These are phyloP conservation scores for Alaudala cheleensis DNA, from an alignment of 2,113 vertebrate genomes.

Conservation along the genomic window DNA sequence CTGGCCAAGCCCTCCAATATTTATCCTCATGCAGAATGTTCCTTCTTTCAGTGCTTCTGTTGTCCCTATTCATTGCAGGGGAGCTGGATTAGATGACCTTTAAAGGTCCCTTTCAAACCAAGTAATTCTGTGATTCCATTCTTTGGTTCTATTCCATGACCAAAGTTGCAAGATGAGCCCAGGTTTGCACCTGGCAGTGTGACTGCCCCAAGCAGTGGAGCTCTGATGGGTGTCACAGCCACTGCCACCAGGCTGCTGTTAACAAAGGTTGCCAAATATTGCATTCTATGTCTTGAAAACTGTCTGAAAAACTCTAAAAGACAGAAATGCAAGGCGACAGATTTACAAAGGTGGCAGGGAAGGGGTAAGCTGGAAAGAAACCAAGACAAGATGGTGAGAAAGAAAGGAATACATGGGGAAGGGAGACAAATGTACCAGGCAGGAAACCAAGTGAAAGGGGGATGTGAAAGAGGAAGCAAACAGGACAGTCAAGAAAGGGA, in stretches of 20 bases:
- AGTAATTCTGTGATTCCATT: background rate
- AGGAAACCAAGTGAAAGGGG: conserved; percentile 1
- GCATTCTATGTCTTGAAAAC: background rate
- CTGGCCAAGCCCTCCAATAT: background rate
- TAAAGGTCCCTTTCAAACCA: background rate
- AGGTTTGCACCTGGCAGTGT: background rate
- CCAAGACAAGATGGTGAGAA: background rate
- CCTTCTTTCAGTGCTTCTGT: background rate
- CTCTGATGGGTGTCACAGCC: background rate
- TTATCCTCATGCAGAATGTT: background rate
- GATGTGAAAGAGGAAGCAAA: background rate
- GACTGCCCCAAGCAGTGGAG: background rate
- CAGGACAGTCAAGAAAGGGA: conserved; percentile 1
- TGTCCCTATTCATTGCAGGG: background rate
- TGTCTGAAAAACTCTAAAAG: background rate
- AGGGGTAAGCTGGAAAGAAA: background rate
- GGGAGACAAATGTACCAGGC: background rate
- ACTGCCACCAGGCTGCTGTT: background rate
- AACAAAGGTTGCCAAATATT: background rate
- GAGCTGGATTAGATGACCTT: background rate
- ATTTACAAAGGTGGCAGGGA: background rate
- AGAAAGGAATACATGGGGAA: background rate
- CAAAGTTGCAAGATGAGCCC: background rate
- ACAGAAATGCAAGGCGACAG: background rate
- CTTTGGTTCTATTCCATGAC: background rate